Evolutionary conservation across 2,888 invertebrate genomes (phyloP).

Genomic region (Cotesia congregata): DNA sequence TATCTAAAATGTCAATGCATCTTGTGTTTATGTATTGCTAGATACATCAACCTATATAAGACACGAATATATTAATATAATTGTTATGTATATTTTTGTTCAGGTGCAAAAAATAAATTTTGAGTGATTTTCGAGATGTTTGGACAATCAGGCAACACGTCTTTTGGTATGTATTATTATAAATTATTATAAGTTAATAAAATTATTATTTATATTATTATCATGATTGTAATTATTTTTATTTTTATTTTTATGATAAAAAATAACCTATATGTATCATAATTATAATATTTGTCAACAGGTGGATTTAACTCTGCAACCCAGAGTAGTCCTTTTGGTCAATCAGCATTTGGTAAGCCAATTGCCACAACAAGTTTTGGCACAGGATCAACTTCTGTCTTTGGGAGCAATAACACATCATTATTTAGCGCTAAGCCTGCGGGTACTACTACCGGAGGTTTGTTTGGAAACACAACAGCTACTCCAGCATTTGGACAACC

Average conservation of each 20-base stretch:
- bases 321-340: constrained; percentile 72
- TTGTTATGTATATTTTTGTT: not conserved
- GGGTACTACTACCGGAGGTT: constrained; percentile 71
- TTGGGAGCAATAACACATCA: constrained; percentile 75
- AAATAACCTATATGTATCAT: constrained; percentile 11
- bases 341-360: constrained; percentile 74
- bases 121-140: constrained; percentile 53
- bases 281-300: constrained; percentile 48
- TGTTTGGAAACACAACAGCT: constrained; percentile 77
- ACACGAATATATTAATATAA: not conserved
- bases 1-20: not conserved
- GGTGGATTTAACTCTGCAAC: constrained; percentile 72
- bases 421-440: constrained; percentile 74
- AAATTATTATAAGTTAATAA: constrained; percentile 30
- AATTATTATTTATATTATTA: constrained; percentile 27
- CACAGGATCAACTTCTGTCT: constrained; percentile 76
- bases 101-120: not conserved
- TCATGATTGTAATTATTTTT: constrained; percentile 46
- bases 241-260: constrained; percentile 45
- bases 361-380: constrained; percentile 77
- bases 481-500: constrained; percentile 78
- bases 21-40: not conserved
- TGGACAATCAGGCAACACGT: constrained; percentile 65
- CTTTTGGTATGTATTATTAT: constrained; percentile 69
- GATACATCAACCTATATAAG: not conserved